Percentiles rank a stretch among this genome's conserved stretches.
phyloP scores from a whole-genome alignment of 2,888 invertebrate genomes.

The Meghimatium bilineatum region DNA sequence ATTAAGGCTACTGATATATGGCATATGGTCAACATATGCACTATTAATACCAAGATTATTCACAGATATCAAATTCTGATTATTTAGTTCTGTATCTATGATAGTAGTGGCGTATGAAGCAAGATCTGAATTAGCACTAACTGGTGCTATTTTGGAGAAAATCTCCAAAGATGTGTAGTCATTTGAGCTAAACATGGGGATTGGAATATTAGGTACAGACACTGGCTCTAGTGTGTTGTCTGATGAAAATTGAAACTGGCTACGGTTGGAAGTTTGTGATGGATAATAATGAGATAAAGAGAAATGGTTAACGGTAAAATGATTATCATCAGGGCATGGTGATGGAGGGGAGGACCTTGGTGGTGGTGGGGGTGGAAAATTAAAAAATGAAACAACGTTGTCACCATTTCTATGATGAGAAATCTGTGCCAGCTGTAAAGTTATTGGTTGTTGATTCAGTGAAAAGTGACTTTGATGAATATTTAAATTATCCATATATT shows the following conservation, averaged over 20 bases:
- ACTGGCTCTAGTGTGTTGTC: neutral
- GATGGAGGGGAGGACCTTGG: conserved; percentile 25
- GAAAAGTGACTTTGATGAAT: neutral
- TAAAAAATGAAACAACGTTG: neutral
- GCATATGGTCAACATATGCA: conserved; percentile 8
- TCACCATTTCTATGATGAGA: neutral
- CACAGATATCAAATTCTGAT: neutral
- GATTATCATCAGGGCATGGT: conserved; percentile 25
- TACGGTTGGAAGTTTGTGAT: neutral
- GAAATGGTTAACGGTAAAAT: neutral
- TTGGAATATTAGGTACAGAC: neutral
- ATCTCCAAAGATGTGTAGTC: neutral
- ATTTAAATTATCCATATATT: neutral
- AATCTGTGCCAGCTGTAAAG: neutral
- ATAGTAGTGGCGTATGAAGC: neutral
- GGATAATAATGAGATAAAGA: neutral
- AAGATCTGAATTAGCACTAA: neutral
- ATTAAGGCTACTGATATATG: neutral
- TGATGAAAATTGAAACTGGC: neutral
- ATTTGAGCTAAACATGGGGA: neutral
- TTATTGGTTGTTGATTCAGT: neutral
- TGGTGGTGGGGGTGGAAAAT: neutral
- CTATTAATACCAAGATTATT: neutral
- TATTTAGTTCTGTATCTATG: neutral
- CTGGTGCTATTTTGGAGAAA: neutral